Base-by-base conservation (phyloP, 2,113 vertebrate genomes). In the Riparia riparia region DNA sequence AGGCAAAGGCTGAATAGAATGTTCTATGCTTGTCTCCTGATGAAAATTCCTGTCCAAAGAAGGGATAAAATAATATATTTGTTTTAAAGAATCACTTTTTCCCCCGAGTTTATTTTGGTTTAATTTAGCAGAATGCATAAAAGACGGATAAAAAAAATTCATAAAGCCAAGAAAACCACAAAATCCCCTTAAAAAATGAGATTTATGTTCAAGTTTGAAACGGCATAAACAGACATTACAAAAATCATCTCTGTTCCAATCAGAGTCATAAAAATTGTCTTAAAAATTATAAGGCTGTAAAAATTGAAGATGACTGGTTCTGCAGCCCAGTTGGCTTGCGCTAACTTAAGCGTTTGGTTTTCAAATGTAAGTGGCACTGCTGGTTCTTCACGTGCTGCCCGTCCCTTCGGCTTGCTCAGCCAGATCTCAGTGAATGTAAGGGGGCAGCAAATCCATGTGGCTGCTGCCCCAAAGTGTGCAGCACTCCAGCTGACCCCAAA, bases 21-120 rank as follows among this genome's bases (percentile, higher is more conserved):
- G 91, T 95, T 96, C 94, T 94, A 86, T 72, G 83, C 90, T 84
- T 89, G 86, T 76, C 90, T 94, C 92, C 53, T 3, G 80, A 87
- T 79, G 89, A 94, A 97, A 97, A 95, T 90, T 95, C 84, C 51
- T 95, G 57, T 93, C 92, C 95, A 96, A 96, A 96, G 92, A 89
- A 91, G 85, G 94, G 88, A 95, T 89, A 83, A 96, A 86, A 96
- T 83, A 87, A 95, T 94, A 79, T 92, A 96, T 90, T 89, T 73
- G 86, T 88, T 95, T 88, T 95, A 92, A 97, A 94, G 87, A 95
- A 96, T 95, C 56, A 66, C 66, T 96, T 91, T 95, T 93, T 56
- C 76, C 78, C 70, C 50, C 0, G 29, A 85, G 93, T 97, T 95
- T 95, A 90, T 91, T 94, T 95, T 95, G 70, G 94, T 97, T 94